Evolutionary conservation across 2,888 invertebrate species (phyloP), one percentile per base, ranked within the genome.

Genomic region (Mimachlamys varia): DNA sequence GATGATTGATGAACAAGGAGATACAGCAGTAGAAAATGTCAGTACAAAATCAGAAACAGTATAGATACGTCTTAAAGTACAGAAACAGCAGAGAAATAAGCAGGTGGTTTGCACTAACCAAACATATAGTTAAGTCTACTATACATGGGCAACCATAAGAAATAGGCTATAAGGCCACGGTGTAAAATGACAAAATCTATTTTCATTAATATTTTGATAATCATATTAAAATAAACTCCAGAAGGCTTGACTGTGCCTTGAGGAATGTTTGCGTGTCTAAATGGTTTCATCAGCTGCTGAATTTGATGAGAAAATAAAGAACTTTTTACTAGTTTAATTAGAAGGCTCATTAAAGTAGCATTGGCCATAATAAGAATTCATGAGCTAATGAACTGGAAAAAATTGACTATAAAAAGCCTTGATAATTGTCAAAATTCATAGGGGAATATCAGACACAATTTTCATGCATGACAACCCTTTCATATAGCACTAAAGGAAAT

Each of bases 1-100:
- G 76, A 76, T 76, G 76, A 76, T 76, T 27, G 33, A 76, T 76
- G 76, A 33, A 27, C 22, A 19, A n/a, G 62, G 12, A 76, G 76
- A 15, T 76, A 33, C 76, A 76, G 76, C 76, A 76, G 76, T 76
- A 76, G 76, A 76, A 76, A 58, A 22, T 58, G 58, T 58, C 58
- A 58, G 58, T 58, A 58, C 58, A 58, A 58, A 58, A 58, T 58
- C 58, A 58, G 58, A 58, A 44, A 44, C 44, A 44, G 44, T 44
- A 44, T 44, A 44, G 22, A 58, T 58, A 22, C 53, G 53, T 53
- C 53, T 19, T 53, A 12, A 53, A 53, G 58, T 58, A 58, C 58
- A 58, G 58, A 58, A 58, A 76, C 33, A 76, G 76, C 33, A 33
- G 76, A 76, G 76, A 76, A 33, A 76, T 76, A 76, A 76, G 76